phyloP scores from a whole-genome alignment of 2,797 vertebrate genomes.

The Enoplosus armatus region DNA sequence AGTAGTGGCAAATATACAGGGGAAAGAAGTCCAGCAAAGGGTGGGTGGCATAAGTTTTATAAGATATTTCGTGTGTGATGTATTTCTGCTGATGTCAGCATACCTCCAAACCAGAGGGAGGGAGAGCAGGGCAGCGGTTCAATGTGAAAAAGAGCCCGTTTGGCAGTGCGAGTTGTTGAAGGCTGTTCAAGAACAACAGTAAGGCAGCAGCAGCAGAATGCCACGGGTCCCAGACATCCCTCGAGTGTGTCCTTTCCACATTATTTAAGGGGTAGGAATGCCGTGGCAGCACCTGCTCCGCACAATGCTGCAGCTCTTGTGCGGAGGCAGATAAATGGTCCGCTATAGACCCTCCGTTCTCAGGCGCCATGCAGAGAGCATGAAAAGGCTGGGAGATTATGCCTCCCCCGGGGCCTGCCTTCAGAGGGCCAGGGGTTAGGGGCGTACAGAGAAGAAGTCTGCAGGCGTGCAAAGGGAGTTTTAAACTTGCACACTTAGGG shows the following conservation, averaged over 20 bases:
- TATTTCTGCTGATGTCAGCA: conserved; percentile 80
- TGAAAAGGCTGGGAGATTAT: conserved; percentile 74
- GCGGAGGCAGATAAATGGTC: conserved; percentile 68
- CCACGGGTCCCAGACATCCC: conserved; percentile 62
- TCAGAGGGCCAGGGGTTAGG: conserved; percentile 57
- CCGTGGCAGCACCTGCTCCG: conserved; percentile 69
- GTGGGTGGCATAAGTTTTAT: conserved; percentile 57
- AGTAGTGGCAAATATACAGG: conserved; percentile 33
- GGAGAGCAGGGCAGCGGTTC: conserved; percentile 53
- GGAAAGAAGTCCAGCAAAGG: conserved; percentile 36
- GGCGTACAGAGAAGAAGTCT: conserved; percentile 42
- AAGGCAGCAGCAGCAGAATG: conserved; percentile 41
- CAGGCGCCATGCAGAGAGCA: conserved; percentile 65
- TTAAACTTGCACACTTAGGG: conserved; percentile 42
- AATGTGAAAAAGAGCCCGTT: conserved; percentile 56
- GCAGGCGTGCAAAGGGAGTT: conserved; percentile 48
- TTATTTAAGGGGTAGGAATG: conserved; percentile 57
- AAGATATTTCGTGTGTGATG: conserved; percentile 65
- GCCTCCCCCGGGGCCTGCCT: conserved; percentile 61
- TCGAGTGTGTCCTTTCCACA: conserved; percentile 61
- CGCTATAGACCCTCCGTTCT: conserved; percentile 48
- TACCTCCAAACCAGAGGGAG: conserved; percentile 61
- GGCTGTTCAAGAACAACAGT: conserved; percentile 67
- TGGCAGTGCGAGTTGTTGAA: conserved; percentile 64
- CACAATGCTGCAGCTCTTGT: conserved; percentile 63